Evolutionary conservation across 2,888 invertebrate species (phyloP).

Genomic region (Sinopyrophorus schimmeli): DNA sequence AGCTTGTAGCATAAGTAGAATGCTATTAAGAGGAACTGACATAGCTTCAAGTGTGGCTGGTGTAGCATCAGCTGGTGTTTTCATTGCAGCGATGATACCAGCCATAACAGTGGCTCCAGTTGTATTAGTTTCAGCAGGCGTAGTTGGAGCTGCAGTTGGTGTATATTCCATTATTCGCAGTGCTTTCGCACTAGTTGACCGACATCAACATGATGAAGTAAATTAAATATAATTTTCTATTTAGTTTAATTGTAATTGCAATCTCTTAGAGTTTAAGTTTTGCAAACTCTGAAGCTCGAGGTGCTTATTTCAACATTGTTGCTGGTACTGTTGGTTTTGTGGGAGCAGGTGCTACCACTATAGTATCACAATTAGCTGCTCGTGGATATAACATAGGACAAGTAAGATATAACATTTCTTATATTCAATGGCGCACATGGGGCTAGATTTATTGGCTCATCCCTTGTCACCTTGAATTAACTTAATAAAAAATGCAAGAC

Average conservation of each 20-base stretch:
- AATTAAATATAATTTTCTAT: conserved; percentile 52
- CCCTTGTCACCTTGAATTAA: too few relatives aligned
- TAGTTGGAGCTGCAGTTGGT: conserved; percentile 47
- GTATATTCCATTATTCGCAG: conserved; percentile 60
- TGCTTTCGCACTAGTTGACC: conserved; percentile 57
- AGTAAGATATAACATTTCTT: conserved; percentile 51
- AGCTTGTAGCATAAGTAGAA: conserved; percentile 42
- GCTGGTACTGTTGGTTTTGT: conserved; percentile 48
- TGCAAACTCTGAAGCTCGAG: conserved; percentile 61
- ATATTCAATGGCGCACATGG: too few relatives aligned
- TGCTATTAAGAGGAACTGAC: conserved; percentile 43
- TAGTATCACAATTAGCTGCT: conserved; percentile 32
- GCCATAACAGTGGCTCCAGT: conserved; percentile 58
- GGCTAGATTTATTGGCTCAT: too few relatives aligned
- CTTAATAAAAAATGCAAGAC: too few relatives aligned
- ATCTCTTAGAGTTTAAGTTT: conserved; percentile 51
- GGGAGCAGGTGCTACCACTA: conserved; percentile 26
- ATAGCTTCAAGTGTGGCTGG: conserved; percentile 43
- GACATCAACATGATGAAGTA: conserved; percentile 60
- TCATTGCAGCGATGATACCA: conserved; percentile 58
- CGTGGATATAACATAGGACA: conserved; percentile 57
- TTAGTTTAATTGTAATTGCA: conserved; percentile 53
- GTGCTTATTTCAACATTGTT: conserved; percentile 63
- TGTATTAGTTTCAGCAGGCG: conserved; percentile 54
- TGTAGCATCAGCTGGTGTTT: conserved; percentile 57